Evolutionary conservation across 2,113 vertebrate genomes (phyloP).

Genomic region (Seriola quinqueradiata): DNA sequence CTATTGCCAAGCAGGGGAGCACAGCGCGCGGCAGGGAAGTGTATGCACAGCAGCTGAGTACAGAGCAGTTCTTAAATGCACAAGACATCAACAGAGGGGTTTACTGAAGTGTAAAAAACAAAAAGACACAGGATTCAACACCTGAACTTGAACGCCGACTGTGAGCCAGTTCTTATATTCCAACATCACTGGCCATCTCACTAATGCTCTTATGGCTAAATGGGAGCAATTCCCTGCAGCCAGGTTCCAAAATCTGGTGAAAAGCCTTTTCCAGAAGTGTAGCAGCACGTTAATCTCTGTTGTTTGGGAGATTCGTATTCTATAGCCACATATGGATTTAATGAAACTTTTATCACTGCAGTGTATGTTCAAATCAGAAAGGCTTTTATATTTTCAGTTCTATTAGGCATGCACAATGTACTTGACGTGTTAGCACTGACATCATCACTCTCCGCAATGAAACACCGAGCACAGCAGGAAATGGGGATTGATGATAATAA

Average conservation of each 20-base stretch:
- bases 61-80: not conserved
- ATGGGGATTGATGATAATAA: too few relatives aligned
- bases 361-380: not conserved
- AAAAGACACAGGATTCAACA: not conserved
- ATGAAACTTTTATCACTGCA: not conserved
- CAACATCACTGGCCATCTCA: not conserved
- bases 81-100: not conserved
- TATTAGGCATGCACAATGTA: not conserved
- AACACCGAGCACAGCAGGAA: too few relatives aligned
- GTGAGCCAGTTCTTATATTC: not conserved
- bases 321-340: not conserved
- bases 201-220: not conserved
- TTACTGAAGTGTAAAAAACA: not conserved
- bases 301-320: too few relatives aligned
- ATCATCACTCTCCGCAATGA: not conserved
- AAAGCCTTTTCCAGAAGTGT: not conserved
- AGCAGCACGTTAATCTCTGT: not conserved
- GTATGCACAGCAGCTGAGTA: not conserved
- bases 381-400: not conserved
- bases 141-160: not conserved
- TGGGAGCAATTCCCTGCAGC: not conserved
- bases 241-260: not conserved
- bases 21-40: slow-evolving; percentile 2
- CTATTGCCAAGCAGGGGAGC: slow-evolving; percentile 5
- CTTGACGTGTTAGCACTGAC: too few relatives aligned